phyloP scores from a whole-genome alignment of 1,140 invertebrate genomes.

The Dryas iulia region DNA sequence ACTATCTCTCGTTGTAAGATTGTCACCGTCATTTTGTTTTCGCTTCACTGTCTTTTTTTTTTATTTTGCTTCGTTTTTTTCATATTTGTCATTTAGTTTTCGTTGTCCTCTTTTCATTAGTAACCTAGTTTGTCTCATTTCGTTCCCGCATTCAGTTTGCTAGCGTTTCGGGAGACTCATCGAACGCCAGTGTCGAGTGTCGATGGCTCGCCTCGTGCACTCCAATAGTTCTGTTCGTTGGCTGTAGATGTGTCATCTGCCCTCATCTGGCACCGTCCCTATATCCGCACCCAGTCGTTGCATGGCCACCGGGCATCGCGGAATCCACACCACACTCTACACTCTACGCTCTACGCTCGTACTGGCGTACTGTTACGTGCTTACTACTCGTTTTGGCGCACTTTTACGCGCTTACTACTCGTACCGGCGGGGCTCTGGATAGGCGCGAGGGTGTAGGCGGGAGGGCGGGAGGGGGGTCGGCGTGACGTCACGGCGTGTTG shows the following conservation, averaged over 20 bases:
- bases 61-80: not conserved
- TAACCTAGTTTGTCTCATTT: not conserved
- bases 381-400: too few relatives aligned
- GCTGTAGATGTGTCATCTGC: conserved; percentile 54
- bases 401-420: conserved; percentile 99
- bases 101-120: not conserved
- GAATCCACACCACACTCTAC: conserved; percentile 71
- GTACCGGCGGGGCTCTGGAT: conserved; percentile 33
- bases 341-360: too few relatives aligned
- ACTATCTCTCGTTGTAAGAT: not conserved
- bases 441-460: conserved; percentile 27
- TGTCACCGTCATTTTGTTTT: conserved; percentile 8
- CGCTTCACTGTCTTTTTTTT: not conserved
- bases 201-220: conserved; percentile 48
- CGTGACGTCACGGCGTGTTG: conserved; percentile 34
- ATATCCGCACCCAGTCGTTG: conserved; percentile 31
- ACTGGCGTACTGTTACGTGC: too few relatives aligned
- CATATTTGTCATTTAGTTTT: conserved; percentile 9
- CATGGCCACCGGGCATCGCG: conserved; percentile 9
- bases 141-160: not conserved
- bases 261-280: conserved; percentile 50
- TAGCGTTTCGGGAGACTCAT: not conserved
- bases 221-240: conserved; percentile 54
- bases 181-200: conserved; percentile 35
- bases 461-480: conserved; percentile 30